phyloP scores from a whole-genome alignment of 2,797 vertebrate genomes.

The Protosalanx chinensis region DNA sequence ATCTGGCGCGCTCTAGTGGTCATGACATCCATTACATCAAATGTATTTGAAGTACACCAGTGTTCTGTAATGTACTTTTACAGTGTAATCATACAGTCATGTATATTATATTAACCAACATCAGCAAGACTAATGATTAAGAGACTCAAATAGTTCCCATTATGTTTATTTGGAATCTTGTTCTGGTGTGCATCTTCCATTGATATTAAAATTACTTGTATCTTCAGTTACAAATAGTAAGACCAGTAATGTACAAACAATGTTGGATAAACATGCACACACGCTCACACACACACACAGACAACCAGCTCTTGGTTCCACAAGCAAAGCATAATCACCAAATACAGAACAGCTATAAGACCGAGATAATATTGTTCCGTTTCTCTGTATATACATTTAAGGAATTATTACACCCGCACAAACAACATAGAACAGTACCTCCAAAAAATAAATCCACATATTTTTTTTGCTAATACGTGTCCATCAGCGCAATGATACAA shows the following conservation, averaged over 20 bases:
- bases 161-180: conserved; percentile 31
- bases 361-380: conserved; percentile 33
- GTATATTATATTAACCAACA: not conserved
- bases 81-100: not conserved
- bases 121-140: not conserved
- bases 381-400: conserved; percentile 37
- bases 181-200: conserved; percentile 10
- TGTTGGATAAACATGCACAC: conserved; percentile 36
- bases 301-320: not conserved
- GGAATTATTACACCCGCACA: conserved; percentile 30
- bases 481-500: conserved; percentile 10
- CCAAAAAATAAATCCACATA: conserved; percentile 3
- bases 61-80: not conserved
- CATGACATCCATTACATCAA: not conserved
- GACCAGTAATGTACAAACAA: conserved; percentile 32
- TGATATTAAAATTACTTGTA: conserved; percentile 8
- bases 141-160: conserved; percentile 11
- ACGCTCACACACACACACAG: not conserved
- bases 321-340: conserved; percentile 29
- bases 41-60: not conserved
- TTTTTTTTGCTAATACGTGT: conserved; percentile 39
- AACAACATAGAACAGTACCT: conserved; percentile 26
- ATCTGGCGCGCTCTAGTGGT: conserved; percentile 62
- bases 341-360: conserved; percentile 24
- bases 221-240: conserved; percentile 19